phyloP scores from a whole-genome alignment of 2,797 vertebrate genomes.

The Steatocranus sp. region DNA sequence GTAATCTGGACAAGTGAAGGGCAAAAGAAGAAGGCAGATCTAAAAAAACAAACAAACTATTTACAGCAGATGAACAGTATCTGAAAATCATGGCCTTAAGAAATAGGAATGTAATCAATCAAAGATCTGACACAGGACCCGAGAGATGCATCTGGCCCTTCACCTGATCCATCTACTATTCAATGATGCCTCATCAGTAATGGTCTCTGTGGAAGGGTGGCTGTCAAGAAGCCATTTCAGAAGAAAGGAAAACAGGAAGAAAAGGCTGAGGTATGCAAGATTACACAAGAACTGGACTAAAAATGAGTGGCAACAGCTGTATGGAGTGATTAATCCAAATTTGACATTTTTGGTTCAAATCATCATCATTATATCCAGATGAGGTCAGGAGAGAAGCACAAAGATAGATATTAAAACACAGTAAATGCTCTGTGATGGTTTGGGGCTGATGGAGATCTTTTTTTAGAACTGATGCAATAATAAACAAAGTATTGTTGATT shows the following conservation, averaged over 20 bases:
- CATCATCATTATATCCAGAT: background rate
- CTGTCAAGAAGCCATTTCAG: background rate
- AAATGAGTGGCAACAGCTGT: background rate
- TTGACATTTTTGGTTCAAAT: background rate
- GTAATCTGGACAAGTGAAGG: background rate
- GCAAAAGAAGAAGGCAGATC: background rate
- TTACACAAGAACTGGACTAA: background rate
- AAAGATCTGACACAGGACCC: background rate
- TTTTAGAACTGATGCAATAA: background rate
- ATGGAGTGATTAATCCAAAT: background rate
- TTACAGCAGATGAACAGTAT: background rate
- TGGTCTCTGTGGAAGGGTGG: background rate
- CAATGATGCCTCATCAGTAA: background rate
- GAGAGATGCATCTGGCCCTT: background rate
- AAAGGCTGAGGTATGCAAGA: background rate
- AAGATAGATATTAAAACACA: background rate
- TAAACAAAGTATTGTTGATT: background rate
- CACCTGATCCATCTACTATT: background rate
- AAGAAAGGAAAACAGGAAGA: background rate
- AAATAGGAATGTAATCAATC: background rate
- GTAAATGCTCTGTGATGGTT: background rate
- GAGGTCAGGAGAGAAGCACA: background rate
- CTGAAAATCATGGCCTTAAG: background rate
- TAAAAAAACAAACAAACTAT: background rate
- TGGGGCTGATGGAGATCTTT: background rate